Conservation (phyloP, 2,888 invertebrate species). For the Drosophila falleni region DNA sequence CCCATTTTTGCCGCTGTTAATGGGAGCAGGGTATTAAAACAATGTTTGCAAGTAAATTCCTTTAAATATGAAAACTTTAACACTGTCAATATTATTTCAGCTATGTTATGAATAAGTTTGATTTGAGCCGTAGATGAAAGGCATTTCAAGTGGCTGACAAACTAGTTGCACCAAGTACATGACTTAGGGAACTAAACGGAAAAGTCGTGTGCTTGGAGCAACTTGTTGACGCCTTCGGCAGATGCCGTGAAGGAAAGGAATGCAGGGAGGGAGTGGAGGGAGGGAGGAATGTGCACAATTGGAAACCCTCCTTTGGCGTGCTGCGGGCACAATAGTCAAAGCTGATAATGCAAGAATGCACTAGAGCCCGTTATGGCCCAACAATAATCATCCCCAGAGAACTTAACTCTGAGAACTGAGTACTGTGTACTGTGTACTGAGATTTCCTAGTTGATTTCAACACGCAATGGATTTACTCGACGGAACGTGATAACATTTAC, state of each 20-base stretch:
- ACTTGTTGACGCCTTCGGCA: constrained; percentile 11
- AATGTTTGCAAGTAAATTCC: constrained; percentile 9
- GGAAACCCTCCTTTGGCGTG: constrained; percentile 5
- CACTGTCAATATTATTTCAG: constrained; percentile 22
- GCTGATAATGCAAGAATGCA: constrained; percentile 20
- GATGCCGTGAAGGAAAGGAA: neutral
- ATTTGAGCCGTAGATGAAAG: constrained; percentile 6
- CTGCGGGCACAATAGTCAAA: constrained; percentile 5
- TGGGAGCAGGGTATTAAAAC: neutral
- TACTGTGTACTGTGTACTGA: neutral
- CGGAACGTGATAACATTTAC: constrained; percentile 26
- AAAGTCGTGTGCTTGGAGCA: constrained; percentile 10
- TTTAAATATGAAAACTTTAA: constrained; percentile 1
- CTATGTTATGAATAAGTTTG: constrained; percentile 19
- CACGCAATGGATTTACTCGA: constrained; percentile 19
- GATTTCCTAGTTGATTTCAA: constrained; percentile 28
- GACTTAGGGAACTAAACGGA: constrained; percentile 10
- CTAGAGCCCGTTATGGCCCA: constrained; percentile 11
- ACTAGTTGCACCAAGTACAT: constrained; percentile 20
- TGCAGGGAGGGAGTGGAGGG: neutral
- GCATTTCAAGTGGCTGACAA: constrained; percentile 6
- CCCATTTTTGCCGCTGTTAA: neutral
- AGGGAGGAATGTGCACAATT: constrained; percentile 10
- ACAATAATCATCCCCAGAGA: constrained; percentile 4
- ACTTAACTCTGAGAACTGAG: neutral